Evolutionary conservation across 2,113 vertebrate species (phyloP).

Genomic region (Anser cygnoides): DNA sequence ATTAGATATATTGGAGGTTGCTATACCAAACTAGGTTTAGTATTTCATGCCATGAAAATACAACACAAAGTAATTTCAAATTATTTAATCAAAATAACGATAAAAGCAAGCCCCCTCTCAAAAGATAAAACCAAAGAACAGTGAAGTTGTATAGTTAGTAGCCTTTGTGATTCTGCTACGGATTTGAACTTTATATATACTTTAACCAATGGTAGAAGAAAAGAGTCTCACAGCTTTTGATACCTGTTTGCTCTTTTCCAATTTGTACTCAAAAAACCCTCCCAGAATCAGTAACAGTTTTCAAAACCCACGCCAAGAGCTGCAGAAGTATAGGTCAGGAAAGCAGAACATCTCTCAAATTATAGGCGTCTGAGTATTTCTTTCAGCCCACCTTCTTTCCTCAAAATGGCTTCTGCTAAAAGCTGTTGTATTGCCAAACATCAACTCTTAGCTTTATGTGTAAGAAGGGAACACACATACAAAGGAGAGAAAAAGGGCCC

Average conservation of each 20-base stretch:
- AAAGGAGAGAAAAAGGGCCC: neutral
- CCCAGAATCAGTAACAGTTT: neutral
- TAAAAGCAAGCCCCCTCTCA: neutral
- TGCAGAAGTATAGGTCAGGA: neutral
- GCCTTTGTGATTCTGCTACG: neutral
- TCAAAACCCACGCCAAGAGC: neutral
- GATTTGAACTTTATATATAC: neutral
- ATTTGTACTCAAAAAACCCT: neutral
- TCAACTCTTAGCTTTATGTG: neutral
- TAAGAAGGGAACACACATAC: neutral
- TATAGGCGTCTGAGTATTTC: neutral
- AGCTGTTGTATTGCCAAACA: neutral
- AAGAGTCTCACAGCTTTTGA: neutral
- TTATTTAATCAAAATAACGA: conserved; percentile 24
- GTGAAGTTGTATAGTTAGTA: neutral
- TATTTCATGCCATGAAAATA: conserved; percentile 76
- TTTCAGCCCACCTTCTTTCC: neutral
- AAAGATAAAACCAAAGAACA: neutral
- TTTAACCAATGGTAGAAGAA: neutral
- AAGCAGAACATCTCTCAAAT: neutral
- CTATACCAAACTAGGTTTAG: conserved; percentile 71
- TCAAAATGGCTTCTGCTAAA: neutral
- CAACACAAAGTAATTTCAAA: conserved; percentile 63
- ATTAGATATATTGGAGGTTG: conserved; percentile 56
- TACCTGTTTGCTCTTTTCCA: neutral